phyloP scores from a whole-genome alignment of 2,113 vertebrate genomes.

The Alethe diademata region DNA sequence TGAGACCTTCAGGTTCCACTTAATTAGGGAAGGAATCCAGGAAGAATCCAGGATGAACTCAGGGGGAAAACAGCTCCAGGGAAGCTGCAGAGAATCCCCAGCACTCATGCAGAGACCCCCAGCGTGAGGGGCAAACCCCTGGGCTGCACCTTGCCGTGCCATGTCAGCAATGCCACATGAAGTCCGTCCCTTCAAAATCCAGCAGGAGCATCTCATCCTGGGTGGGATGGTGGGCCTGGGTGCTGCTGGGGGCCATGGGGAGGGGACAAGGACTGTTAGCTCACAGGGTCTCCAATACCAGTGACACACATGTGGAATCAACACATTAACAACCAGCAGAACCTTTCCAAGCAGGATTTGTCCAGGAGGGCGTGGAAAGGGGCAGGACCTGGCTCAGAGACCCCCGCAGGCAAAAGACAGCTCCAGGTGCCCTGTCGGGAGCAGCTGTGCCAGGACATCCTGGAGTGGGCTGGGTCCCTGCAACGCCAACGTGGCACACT shows the following conservation, averaged over 20 bases:
- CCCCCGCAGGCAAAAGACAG: neutral
- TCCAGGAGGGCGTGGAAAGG: neutral
- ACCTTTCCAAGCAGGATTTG: neutral
- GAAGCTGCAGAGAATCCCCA: neutral
- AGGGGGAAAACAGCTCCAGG: neutral
- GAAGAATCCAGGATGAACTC: neutral
- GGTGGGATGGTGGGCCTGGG: neutral
- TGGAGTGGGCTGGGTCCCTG: neutral
- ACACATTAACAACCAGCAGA: neutral
- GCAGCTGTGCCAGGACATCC: neutral
- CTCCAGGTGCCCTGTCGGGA: rapidly evolving
- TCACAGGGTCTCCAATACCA: neutral
- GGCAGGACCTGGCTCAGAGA: neutral
- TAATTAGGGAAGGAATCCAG: neutral
- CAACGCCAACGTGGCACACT: neutral
- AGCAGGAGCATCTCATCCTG: neutral
- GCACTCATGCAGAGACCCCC: neutral
- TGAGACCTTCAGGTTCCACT: neutral
- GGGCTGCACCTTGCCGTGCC: neutral
- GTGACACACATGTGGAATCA: neutral
- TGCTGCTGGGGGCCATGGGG: neutral
- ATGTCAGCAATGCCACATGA: neutral
- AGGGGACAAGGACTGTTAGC: neutral
- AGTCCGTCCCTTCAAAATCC: neutral
- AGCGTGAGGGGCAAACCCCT: rapidly evolving